phyloP scores from a whole-genome alignment of 1,140 invertebrate genomes.

The Anastatus disparis region DNA sequence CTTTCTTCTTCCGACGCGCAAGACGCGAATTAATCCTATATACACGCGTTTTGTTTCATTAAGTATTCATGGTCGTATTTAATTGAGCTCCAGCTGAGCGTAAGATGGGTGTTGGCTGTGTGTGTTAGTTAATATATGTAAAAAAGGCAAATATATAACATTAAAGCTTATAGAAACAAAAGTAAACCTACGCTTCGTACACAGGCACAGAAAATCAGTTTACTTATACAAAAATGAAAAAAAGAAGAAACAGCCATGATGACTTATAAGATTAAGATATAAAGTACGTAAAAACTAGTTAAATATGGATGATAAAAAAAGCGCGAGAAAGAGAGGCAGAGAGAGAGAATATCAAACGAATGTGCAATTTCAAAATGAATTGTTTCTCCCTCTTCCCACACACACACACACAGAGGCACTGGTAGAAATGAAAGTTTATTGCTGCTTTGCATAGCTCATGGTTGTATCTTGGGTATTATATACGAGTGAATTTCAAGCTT shows the following conservation, averaged over 20 bases:
- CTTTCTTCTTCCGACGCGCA: neutral
- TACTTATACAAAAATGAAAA: too few species aligned
- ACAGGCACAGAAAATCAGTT: too few species aligned
- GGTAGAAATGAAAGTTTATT: slow-evolving; percentile 18
- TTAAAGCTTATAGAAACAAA: neutral
- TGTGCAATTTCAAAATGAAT: neutral
- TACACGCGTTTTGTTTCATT: neutral
- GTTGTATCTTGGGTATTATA: slow-evolving; percentile 38
- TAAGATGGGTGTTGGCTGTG: neutral
- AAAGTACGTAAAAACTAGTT: too few species aligned
- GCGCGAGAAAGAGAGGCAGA: neutral
- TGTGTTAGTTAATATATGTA: too few species aligned
- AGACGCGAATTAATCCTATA: slow-evolving; percentile 5
- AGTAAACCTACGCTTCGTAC: too few species aligned
- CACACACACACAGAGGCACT: too few species aligned
- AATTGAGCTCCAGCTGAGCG: neutral
- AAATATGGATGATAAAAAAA: neutral
- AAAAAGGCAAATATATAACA: too few species aligned
- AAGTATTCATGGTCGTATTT: slow-evolving; percentile 14
- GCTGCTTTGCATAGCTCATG: slow-evolving; percentile 35
- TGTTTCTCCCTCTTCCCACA: too few species aligned
- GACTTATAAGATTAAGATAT: too few species aligned
- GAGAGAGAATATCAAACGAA: neutral
- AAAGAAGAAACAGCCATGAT: too few species aligned
- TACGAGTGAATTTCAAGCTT: too few species aligned